Base-by-base conservation (phyloP, 2,888 invertebrate genomes). In the Caprella mutica region DNA sequence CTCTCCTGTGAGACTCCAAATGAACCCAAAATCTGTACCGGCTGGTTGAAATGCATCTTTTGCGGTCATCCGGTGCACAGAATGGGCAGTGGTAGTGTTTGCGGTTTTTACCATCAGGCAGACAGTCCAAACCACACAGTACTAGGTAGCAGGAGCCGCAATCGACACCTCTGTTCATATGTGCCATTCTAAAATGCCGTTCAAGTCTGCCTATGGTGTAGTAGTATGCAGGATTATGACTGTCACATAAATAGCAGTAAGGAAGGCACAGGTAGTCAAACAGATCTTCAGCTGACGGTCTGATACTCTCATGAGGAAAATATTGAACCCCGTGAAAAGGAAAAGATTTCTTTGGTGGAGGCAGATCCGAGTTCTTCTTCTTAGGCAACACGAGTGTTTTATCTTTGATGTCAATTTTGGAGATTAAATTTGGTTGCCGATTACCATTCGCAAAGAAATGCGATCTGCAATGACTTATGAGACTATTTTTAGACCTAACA, bases 141-240 rank as follows among this genome's bases (percentile, higher is more conserved):
- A 48, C 30, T 19, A 48, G 48, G 48, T 48, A 48, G 48, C 48
- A 48, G 48, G 29, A 30, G 48, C 48, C 48, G 12, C 48, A 48
- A 23, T 48, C 48, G 9, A 48, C 48, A 5, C 29, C 48, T 14
- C 48, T 5, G 48, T 48, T 48, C 4, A 48, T 27, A 14, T 48
- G 48, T 3, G 48, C 48, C 48, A 48, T 48, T 27, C 48, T 27
- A 30, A 48, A 48, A 30, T 48, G 48, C 19, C 48, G 27, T 30
- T 48, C 48, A 1, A 48, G 48, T 8, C 48, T 21, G 30, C 29
- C 29, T 30, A 48, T 48, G 1, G 48, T 30, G 14, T 48, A 48
- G 48, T 24, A 48, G 5, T 30, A 27, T 21, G 29, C 30, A 9
- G 19, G 29, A 21, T 48, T 30, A 21, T 48, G 48, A n/a, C n/a